Evolutionary conservation across 2,113 vertebrate species (phyloP).

Genomic region (Sylvilagus bachmani): DNA sequence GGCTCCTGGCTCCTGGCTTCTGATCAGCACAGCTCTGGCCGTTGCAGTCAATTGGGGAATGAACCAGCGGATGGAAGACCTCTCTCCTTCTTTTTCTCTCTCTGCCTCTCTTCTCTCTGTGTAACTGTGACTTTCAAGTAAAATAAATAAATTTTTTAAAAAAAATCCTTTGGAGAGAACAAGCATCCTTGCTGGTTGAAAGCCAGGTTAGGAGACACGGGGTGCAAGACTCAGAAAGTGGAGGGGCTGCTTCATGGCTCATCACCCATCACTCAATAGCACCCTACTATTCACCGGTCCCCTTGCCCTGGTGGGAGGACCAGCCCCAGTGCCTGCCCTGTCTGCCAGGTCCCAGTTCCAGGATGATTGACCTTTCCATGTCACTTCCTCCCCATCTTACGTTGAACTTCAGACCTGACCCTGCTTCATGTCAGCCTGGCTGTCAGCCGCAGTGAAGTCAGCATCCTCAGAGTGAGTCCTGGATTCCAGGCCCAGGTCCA

Average conservation of each 20-base stretch:
- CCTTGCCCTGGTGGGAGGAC: neutral
- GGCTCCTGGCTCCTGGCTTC: too few species aligned
- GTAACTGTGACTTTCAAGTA: too few species aligned
- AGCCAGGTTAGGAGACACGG: neutral
- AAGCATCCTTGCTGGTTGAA: neutral
- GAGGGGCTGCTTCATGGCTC: fast-evolving
- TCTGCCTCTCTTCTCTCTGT: too few species aligned
- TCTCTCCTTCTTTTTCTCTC: too few species aligned
- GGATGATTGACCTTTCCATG: neutral
- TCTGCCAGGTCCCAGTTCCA: neutral
- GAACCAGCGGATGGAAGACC: too few species aligned
- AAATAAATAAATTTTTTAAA: too few species aligned
- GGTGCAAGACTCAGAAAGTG: neutral
- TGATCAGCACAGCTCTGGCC: too few species aligned
- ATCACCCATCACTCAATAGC: neutral
- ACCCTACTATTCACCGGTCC: neutral
- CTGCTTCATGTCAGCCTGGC: neutral
- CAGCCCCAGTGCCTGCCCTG: neutral
- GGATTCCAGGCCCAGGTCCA: neutral
- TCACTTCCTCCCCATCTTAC: conserved; percentile 9
- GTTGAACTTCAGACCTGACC: conserved; percentile 48
- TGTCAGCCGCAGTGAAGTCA: neutral
- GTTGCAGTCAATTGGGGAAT: too few species aligned
- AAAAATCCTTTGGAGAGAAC: neutral
- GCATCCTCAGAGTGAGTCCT: neutral